Conservation (phyloP, 53 echinoderm and acorn worm species). For the Mesocentrotus franciscanus region DNA sequence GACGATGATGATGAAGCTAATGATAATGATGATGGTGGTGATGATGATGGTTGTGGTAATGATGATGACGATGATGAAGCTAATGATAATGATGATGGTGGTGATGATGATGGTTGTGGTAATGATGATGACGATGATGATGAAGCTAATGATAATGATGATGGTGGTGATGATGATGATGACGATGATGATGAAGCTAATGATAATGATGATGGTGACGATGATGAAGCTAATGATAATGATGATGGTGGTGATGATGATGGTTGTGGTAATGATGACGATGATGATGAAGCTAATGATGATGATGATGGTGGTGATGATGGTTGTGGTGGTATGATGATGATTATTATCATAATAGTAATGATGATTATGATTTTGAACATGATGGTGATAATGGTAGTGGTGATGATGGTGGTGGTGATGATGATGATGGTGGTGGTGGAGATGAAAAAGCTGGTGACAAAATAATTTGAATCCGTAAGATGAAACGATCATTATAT, state of each 20-base stretch:
- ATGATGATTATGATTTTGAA: not conserved
- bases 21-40: not conserved
- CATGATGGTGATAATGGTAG: constrained; percentile 3
- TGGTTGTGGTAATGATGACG: not conserved
- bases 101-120: not conserved
- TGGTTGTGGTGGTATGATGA: not conserved
- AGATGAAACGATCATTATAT: too few species aligned
- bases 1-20: not conserved
- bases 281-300: not conserved
- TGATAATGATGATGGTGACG: not conserved
- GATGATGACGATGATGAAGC: not conserved
- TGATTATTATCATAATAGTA: not conserved
- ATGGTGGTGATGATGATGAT: not conserved
- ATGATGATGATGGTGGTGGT: not conserved
- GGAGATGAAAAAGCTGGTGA: not conserved
- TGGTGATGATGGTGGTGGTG: not conserved
- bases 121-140: not conserved
- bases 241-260: constrained; percentile 3
- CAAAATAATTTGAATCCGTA: too few species aligned
- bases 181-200: not conserved
- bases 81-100: not conserved
- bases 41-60: not conserved
- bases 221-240: not conserved
- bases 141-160: too few species aligned
- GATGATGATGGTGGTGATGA: not conserved